A percentile compares a stretch with the other conserved stretches of the same genome.
Evolutionary conservation across 2,888 invertebrate species (phyloP).

Genomic region (Protonemura montana): DNA sequence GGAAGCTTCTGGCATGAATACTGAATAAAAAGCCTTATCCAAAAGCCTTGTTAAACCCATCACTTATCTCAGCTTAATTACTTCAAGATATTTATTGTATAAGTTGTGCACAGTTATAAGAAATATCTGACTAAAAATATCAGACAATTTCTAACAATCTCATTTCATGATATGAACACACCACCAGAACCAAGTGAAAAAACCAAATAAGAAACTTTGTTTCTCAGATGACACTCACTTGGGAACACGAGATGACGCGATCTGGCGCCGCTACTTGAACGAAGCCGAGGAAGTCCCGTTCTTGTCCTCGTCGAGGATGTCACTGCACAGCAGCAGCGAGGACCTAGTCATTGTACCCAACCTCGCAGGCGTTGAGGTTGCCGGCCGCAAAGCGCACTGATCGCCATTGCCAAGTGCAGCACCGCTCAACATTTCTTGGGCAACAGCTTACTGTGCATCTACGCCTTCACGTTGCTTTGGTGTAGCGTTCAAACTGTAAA

Average conservation of each 20-base stretch:
- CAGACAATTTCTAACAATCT: too few relatives aligned
- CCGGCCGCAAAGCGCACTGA: not conserved
- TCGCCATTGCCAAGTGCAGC: not conserved
- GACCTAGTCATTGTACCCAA: slow-evolving; percentile 39
- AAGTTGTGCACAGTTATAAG: too few relatives aligned
- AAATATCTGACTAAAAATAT: too few relatives aligned
- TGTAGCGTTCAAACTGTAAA: not conserved
- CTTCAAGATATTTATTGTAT: too few relatives aligned
- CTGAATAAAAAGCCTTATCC: too few relatives aligned
- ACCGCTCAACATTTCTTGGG: not conserved
- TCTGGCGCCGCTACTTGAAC: not conserved
- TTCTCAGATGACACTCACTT: not conserved
- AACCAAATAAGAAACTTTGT: not conserved
- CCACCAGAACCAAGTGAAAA: too few relatives aligned
- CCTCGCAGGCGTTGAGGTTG: not conserved
- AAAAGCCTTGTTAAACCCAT: too few relatives aligned
- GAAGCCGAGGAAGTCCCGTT: slow-evolving; percentile 1
- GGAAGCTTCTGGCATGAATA: too few relatives aligned
- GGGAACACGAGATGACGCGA: not conserved
- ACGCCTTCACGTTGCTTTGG: not conserved
- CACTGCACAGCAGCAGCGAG: slow-evolving; percentile 56
- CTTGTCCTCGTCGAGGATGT: not conserved
- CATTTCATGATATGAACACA: too few relatives aligned
- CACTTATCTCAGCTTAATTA: too few relatives aligned
- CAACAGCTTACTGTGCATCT: not conserved